phyloP scores from a whole-genome alignment of 2,797 vertebrate genomes.

The Acipenser transmontanus region DNA sequence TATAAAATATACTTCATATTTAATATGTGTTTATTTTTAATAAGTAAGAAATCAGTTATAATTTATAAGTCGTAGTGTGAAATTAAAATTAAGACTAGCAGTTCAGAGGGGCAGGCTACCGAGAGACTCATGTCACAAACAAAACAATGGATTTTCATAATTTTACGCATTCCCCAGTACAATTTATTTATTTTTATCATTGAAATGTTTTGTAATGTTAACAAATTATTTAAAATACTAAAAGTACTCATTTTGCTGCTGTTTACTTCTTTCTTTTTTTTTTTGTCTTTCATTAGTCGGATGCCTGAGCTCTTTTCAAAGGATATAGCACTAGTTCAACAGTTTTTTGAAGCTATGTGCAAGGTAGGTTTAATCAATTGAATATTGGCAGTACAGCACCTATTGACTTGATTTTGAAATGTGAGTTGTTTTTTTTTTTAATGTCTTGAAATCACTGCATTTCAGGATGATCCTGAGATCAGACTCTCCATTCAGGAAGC shows the following conservation, averaged over 20 bases:
- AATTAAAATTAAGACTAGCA: too few relatives aligned
- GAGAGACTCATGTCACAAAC: too few relatives aligned
- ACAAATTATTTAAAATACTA: background rate
- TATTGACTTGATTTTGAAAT: too few relatives aligned
- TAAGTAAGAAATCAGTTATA: too few relatives aligned
- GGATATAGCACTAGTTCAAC: constrained; percentile 93
- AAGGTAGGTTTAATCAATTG: constrained; percentile 66
- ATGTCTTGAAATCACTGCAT: background rate
- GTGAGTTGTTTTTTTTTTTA: background rate
- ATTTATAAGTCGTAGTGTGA: too few relatives aligned
- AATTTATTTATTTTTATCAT: too few relatives aligned
- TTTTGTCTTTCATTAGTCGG: constrained; percentile 57
- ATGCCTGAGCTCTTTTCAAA: constrained; percentile 97
- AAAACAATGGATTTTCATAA: too few relatives aligned
- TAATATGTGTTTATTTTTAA: background rate
- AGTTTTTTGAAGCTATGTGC: constrained; percentile 96
- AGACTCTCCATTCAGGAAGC: constrained; percentile 95
- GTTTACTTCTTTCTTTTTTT: background rate
- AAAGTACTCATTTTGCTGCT: background rate
- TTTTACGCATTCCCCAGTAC: too few relatives aligned
- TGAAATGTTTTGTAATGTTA: too few relatives aligned
- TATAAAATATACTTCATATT: background rate
- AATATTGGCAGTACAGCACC: background rate
- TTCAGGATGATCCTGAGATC: constrained; percentile 87
- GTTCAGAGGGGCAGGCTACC: too few relatives aligned